Evolutionary conservation across 1,140 invertebrate genomes (phyloP).

Genomic region (Drosophila quadrilineata): DNA sequence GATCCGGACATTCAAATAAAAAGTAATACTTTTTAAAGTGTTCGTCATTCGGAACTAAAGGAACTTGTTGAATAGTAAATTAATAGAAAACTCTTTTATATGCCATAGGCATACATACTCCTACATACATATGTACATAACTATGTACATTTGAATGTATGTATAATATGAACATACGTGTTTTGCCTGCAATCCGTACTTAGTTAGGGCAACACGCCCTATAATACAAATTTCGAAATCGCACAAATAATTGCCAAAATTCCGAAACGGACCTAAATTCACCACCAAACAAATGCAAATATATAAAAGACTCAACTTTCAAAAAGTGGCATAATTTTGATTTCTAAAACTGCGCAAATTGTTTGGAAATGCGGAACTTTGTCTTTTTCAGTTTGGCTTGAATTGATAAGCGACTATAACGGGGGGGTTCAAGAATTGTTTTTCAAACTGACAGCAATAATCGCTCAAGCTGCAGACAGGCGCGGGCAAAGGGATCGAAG

Average conservation of each 20-base stretch:
- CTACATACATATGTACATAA: too few species aligned
- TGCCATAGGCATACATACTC: conserved; percentile 44
- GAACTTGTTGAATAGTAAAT: too few species aligned
- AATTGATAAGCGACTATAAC: conserved; percentile 41
- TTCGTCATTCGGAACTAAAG: too few species aligned
- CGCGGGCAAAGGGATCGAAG: conserved; percentile 1
- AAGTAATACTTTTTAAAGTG: too few species aligned
- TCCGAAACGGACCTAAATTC: too few species aligned
- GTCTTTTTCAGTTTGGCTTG: conserved; percentile 28
- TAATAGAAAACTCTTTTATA: conserved; percentile 69
- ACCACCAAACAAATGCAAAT: too few species aligned
- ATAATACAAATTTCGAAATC: conserved; percentile 62
- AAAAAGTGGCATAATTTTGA: conserved; percentile 63
- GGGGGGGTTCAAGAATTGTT: conserved; percentile 43
- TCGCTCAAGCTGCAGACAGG: conserved; percentile 54
- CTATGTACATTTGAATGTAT: too few species aligned
- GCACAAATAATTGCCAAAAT: conserved; percentile 64
- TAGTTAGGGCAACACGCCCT: conserved; percentile 20
- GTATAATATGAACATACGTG: too few species aligned
- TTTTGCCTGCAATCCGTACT: conserved; percentile 41
- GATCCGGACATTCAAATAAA: too few species aligned
- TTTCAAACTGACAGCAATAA: conserved; percentile 66
- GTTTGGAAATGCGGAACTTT: conserved; percentile 29
- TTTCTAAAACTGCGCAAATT: conserved; percentile 53
- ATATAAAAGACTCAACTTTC: conserved; percentile 50